Evolutionary conservation across 2,113 vertebrate species (phyloP).

Genomic region (Sinocyclocheilus maitianheensis): DNA sequence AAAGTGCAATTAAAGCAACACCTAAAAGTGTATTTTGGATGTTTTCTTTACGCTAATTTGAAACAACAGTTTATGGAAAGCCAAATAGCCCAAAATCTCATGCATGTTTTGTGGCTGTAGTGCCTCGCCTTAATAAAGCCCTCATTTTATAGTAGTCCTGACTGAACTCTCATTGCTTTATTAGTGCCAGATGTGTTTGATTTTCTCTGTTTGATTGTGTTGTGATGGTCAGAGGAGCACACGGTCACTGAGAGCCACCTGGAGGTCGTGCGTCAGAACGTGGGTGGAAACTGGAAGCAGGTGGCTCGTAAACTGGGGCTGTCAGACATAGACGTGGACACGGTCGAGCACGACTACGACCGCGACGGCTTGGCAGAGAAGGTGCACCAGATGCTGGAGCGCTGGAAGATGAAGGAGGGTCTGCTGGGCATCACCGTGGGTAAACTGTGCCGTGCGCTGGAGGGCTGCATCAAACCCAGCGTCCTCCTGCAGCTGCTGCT

Average conservation of each 20-base stretch:
- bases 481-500: conserved; percentile 72
- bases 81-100: not conserved
- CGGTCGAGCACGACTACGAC: conserved; percentile 86
- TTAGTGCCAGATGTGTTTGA: not conserved
- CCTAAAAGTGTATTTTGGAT: too few species aligned
- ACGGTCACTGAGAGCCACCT: conserved; percentile 76
- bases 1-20: too few species aligned
- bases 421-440: conserved; percentile 83
- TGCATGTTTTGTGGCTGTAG: not conserved
- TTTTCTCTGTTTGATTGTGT: not conserved
- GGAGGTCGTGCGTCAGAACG: conserved; percentile 82
- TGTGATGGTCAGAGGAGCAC: conserved; percentile 65
- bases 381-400: conserved; percentile 89
- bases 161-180: not conserved
- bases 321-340: conserved; percentile 81
- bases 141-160: not conserved
- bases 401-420: conserved; percentile 90
- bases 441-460: conserved; percentile 82
- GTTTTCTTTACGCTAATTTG: too few species aligned
- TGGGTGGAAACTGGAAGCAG: conserved; percentile 85
- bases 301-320: conserved; percentile 86
- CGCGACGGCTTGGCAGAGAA: conserved; percentile 90
- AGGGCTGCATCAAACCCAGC: conserved; percentile 68
- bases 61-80: too few species aligned
- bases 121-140: too few species aligned